A percentile compares a stretch with the other conserved stretches of the same genome.
These are phyloP conservation scores for Exocentrus adspersus DNA, from an alignment of 2,888 invertebrate genomes.

Conservation along the genomic window DNA sequence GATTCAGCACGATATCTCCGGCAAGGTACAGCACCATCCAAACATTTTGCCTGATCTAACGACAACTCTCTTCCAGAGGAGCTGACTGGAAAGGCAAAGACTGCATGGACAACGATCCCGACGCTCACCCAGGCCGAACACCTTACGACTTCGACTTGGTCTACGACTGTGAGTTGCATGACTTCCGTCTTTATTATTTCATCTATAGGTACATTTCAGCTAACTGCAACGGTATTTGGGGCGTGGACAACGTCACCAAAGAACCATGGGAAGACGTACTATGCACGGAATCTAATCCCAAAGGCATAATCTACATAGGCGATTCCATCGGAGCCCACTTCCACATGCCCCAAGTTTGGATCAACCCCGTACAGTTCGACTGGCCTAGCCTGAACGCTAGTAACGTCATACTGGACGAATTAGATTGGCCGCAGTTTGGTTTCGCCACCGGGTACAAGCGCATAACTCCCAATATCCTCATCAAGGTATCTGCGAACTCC, in stretches of 20 bases:
- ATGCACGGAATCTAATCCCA: slow-evolving; percentile 45
- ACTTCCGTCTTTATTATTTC: too few relatives aligned
- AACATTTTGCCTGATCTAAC: too few relatives aligned
- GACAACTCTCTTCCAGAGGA: slow-evolving; percentile 51
- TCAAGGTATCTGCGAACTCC: slow-evolving; percentile 42
- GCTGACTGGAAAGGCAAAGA: slow-evolving; percentile 57
- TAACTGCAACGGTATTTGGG: slow-evolving; percentile 57
- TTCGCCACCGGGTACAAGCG: slow-evolving; percentile 61
- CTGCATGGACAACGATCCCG: slow-evolving; percentile 50
- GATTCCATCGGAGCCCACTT: slow-evolving; percentile 67
- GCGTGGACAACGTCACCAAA: slow-evolving; percentile 43
- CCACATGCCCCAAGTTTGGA: slow-evolving; percentile 64
- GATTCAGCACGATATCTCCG: slow-evolving; percentile 49
- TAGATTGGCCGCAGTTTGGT: slow-evolving; percentile 66
- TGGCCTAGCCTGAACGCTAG: slow-evolving; percentile 54
- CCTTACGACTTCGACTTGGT: slow-evolving; percentile 45
- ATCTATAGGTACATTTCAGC: too few relatives aligned
- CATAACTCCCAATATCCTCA: slow-evolving; percentile 50
- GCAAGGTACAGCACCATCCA: slow-evolving; percentile 47
- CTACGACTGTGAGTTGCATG: slow-evolving; percentile 49
- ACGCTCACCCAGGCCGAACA: slow-evolving; percentile 52
- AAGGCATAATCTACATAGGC: slow-evolving; percentile 54
- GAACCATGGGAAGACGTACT: slow-evolving; percentile 50
- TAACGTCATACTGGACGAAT: slow-evolving; percentile 63
- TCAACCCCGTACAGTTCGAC: slow-evolving; percentile 58